These are phyloP conservation scores for Amphiprion ocellaris DNA, from an alignment of 2,113 vertebrate genomes.

Conservation along the genomic window DNA sequence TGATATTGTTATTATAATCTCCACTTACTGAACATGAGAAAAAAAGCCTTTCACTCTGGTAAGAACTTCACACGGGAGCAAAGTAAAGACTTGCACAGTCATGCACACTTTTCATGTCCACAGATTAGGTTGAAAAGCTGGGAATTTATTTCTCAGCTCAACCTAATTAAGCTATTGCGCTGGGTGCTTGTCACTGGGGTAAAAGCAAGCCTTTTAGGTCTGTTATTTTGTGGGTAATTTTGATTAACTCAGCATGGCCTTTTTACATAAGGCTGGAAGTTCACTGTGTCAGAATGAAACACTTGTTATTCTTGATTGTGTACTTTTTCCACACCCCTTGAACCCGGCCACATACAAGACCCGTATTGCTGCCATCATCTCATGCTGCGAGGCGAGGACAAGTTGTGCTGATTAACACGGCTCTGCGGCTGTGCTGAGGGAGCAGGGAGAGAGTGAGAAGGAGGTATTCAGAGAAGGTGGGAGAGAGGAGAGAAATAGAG, in stretches of 20 bases:
- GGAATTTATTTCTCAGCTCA: constrained; percentile 50
- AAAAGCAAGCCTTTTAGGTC: constrained; percentile 21
- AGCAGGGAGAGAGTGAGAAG: constrained; percentile 40
- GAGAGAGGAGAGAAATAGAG: constrained; percentile 14
- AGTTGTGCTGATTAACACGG: constrained; percentile 71
- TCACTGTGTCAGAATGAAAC: constrained; percentile 27
- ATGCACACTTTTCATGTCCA: constrained; percentile 9
- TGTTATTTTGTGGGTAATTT: constrained; percentile 10
- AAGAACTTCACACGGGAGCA: constrained; percentile 21
- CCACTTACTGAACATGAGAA: constrained; percentile 3
- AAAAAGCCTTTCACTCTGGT: constrained; percentile 20
- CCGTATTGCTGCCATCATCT: constrained; percentile 33
- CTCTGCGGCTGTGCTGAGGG: constrained; percentile 28
- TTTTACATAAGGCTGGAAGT: constrained; percentile 46
- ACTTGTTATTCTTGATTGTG: constrained; percentile 48
- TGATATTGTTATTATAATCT: constrained; percentile 56
- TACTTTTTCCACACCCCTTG: constrained; percentile 40
- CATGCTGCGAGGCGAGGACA: constrained; percentile 63
- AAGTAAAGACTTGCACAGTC: constrained; percentile 29
- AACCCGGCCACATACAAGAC: constrained; percentile 29
- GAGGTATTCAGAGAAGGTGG: constrained; percentile 47
- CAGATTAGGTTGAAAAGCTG: constrained; percentile 44
- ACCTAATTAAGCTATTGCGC: constrained; percentile 49
- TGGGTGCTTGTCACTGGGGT: constrained; percentile 19
- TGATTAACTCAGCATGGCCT: constrained; percentile 37